A percentile compares a stretch with the other conserved stretches of the same genome.
Evolutionary conservation across 2,113 vertebrate species (phyloP).

Genomic region (Saiga tatarica): DNA sequence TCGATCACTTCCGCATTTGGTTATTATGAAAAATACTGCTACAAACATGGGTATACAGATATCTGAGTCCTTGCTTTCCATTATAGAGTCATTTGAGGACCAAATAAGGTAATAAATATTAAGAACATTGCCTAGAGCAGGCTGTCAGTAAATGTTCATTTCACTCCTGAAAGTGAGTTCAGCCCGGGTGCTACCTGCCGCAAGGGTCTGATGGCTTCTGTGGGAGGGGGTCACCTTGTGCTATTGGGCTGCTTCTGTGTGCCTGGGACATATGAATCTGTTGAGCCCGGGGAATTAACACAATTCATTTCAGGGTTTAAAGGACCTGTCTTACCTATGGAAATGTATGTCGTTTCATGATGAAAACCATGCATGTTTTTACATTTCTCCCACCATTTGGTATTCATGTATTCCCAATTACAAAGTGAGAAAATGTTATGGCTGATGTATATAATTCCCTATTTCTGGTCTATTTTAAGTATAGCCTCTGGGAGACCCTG

Average conservation of each 20-base stretch:
- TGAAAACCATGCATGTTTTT: background rate
- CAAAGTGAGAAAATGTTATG: background rate
- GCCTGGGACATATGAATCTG: background rate
- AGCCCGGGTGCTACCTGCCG: background rate
- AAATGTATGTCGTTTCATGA: background rate
- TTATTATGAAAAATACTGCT: background rate
- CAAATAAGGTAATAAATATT: background rate
- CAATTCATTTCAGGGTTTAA: background rate
- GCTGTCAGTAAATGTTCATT: background rate
- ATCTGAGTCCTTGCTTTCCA: background rate
- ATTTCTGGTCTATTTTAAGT: constrained; percentile 42
- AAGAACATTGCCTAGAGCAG: background rate
- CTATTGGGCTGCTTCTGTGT: background rate
- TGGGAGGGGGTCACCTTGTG: background rate
- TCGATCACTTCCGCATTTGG: background rate
- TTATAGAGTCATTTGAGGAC: background rate
- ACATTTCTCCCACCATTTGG: background rate
- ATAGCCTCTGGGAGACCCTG: background rate
- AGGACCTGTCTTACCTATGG: background rate
- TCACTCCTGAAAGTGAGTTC: background rate
- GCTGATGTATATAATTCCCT: background rate
- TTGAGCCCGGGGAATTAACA: background rate
- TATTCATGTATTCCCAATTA: background rate
- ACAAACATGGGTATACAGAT: no score
- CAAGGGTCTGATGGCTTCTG: background rate